Evolutionary conservation across 2,797 vertebrate species (phyloP).

Genomic region (Notolepis coatsorum): DNA sequence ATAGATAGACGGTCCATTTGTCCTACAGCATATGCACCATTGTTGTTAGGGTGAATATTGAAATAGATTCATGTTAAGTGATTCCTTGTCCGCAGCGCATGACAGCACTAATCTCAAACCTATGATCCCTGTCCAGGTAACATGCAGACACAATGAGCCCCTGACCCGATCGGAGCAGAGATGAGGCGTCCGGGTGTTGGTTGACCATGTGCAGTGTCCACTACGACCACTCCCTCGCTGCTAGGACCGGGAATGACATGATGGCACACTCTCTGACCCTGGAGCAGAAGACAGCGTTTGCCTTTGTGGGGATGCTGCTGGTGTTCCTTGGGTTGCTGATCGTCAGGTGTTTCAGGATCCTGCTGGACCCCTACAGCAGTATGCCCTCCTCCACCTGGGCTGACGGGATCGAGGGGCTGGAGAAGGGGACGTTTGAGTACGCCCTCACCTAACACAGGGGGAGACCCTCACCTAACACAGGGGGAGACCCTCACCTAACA

Average conservation of each 20-base stretch:
- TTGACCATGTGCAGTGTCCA: slow-evolving; percentile 90
- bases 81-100: slow-evolving; percentile 13
- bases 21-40: slow-evolving; percentile 2
- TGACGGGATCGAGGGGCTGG: slow-evolving; percentile 93
- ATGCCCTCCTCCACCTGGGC: slow-evolving; percentile 98
- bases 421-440: slow-evolving; percentile 98
- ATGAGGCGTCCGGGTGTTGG: slow-evolving; percentile 70
- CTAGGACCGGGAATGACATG: slow-evolving; percentile 90
- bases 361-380: slow-evolving; percentile 96
- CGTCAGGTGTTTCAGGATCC: slow-evolving; percentile 95
- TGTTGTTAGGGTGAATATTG: slow-evolving; percentile 23
- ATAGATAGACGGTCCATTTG: slow-evolving; percentile 6
- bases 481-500: no score
- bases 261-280: slow-evolving; percentile 91
- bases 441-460: slow-evolving; percentile 88
- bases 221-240: slow-evolving; percentile 91
- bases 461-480: no score
- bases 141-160: slow-evolving; percentile 65
- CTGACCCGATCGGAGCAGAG: slow-evolving; percentile 66
- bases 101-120: slow-evolving; percentile 39
- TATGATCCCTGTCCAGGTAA: slow-evolving; percentile 70
- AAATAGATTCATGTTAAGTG: slow-evolving; percentile 15
- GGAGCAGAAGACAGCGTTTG: slow-evolving; percentile 97
- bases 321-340: slow-evolving; percentile 95
- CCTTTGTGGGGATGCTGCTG: slow-evolving; percentile 95